Conservation (phyloP, 1,140 invertebrate genomes). For the Zaprionus ornatus region DNA sequence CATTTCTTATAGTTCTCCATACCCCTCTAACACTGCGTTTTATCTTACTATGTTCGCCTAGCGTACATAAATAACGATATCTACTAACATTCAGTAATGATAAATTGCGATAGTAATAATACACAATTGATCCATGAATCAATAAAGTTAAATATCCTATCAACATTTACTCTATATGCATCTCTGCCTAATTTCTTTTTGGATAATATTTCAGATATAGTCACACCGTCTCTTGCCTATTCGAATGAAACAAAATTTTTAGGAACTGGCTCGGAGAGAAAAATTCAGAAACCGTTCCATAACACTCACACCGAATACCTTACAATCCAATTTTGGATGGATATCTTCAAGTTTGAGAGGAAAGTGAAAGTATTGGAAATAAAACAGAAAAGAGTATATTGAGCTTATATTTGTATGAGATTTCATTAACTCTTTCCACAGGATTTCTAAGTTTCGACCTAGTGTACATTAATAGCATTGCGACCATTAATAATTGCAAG, state of each 20-base stretch:
- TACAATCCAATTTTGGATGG: background rate
- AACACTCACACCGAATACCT: background rate
- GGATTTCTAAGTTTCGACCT: background rate
- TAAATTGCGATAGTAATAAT: slow-evolving; percentile 1
- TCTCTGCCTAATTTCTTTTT: slow-evolving; percentile 48
- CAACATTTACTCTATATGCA: slow-evolving; percentile 45
- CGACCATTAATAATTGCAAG: background rate
- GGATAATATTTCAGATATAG: background rate
- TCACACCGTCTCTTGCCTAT: background rate
- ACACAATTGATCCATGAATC: background rate
- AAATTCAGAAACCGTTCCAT: background rate
- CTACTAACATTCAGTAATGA: slow-evolving; percentile 33
- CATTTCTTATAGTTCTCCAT: background rate
- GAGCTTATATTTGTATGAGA: too few species aligned
- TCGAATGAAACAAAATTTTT: background rate
- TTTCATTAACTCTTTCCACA: background rate
- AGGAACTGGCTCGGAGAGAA: slow-evolving; percentile 13
- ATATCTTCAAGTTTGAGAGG: background rate
- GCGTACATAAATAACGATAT: slow-evolving; percentile 36
- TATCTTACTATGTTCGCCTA: background rate
- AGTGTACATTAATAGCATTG: background rate
- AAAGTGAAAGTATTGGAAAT: background rate
- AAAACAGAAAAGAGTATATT: too few species aligned
- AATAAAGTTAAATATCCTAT: slow-evolving; percentile 6
- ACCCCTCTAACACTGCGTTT: slow-evolving; percentile 3